phyloP scores from a whole-genome alignment of 2,113 vertebrate species.

The Macquaria australasica region DNA sequence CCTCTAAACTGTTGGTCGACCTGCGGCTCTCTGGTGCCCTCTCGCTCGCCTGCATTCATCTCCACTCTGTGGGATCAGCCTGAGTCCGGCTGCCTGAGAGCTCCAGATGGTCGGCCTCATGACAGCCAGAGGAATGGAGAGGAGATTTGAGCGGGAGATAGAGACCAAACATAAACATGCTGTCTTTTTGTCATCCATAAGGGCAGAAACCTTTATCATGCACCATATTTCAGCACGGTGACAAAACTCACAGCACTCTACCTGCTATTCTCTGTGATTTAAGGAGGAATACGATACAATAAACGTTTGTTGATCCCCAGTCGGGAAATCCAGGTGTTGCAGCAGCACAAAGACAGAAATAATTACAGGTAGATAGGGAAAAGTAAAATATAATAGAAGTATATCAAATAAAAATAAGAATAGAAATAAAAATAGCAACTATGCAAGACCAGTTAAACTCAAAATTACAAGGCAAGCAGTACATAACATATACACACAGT shows the following conservation, averaged over 20 bases:
- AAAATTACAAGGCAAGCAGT: no score
- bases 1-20: background rate
- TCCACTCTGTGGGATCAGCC: background rate
- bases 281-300: background rate
- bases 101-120: slow-evolving; percentile 53
- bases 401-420: background rate
- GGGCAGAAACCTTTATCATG: background rate
- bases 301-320: background rate
- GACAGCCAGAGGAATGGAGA: background rate
- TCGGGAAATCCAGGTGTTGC: background rate
- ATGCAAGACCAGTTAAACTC: background rate
- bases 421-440: background rate
- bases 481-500: no score
- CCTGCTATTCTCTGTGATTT: background rate
- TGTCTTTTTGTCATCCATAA: background rate
- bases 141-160: slow-evolving; percentile 28
- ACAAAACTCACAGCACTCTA: background rate
- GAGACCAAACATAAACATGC: background rate
- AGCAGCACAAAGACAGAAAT: background rate
- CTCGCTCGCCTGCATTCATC: background rate
- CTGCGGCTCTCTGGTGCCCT: slow-evolving; percentile 41
- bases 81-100: background rate
- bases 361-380: background rate
- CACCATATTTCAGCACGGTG: background rate
- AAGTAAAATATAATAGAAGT: background rate